These are phyloP conservation scores for Perithous albicinctus DNA, from an alignment of 2,888 invertebrate genomes.

Conservation along the genomic window DNA sequence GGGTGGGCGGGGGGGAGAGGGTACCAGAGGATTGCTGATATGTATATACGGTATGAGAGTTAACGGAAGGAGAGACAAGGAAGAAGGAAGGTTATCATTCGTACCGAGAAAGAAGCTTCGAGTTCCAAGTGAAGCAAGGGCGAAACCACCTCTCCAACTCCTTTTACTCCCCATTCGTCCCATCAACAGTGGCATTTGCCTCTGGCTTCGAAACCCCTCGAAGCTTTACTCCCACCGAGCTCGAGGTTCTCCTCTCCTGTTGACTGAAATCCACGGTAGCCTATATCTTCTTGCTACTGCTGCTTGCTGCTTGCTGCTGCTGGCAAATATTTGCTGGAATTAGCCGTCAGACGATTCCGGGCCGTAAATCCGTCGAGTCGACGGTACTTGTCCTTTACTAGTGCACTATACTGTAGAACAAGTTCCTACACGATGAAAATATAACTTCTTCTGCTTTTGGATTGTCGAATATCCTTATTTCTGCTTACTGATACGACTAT, in stretches of 20 bases:
- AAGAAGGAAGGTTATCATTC: not conserved
- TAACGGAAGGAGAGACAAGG: slow-evolving; percentile 30
- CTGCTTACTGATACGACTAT: too few relatives aligned
- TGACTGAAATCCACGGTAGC: slow-evolving; percentile 73
- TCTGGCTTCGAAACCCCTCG: slow-evolving; percentile 23
- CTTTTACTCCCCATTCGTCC: slow-evolving; percentile 50
- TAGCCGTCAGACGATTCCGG: slow-evolving; percentile 75
- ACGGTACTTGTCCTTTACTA: too few relatives aligned
- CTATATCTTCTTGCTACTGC: slow-evolving; percentile 69
- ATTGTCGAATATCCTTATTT: too few relatives aligned
- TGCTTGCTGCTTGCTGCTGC: slow-evolving; percentile 79
- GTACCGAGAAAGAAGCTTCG: slow-evolving; percentile 41
- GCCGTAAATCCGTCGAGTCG: slow-evolving; percentile 65
- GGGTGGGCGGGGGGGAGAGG: too few relatives aligned
- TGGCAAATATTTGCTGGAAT: slow-evolving; percentile 83
- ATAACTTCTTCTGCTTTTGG: not conserved
- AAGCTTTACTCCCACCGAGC: slow-evolving; percentile 49
- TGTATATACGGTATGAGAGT: slow-evolving; percentile 49
- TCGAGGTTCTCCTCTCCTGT: slow-evolving; percentile 60
- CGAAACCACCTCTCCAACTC: slow-evolving; percentile 52
- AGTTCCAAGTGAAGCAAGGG: slow-evolving; percentile 60
- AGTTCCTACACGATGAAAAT: not conserved
- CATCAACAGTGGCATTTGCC: slow-evolving; percentile 38
- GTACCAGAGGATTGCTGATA: too few relatives aligned
- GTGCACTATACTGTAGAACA: not conserved